phyloP scores from a whole-genome alignment of 1,140 invertebrate genomes.

The Cydia strobilella region DNA sequence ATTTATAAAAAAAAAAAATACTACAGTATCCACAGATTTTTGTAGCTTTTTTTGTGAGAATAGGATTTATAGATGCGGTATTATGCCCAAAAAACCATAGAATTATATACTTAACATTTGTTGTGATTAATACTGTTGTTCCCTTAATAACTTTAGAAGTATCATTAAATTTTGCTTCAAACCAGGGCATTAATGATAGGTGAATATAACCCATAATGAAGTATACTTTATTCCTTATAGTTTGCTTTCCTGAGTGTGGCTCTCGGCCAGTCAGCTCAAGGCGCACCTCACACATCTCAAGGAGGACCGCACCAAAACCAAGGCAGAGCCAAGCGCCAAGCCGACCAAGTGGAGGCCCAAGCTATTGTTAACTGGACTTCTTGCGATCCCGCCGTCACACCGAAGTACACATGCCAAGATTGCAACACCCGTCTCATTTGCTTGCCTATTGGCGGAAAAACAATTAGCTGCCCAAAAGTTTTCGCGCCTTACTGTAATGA shows the following conservation, averaged over 20 bases:
- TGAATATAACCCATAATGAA: not conserved
- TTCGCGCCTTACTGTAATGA: constrained; percentile 19
- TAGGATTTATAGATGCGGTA: too few relatives aligned
- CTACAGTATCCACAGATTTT: too few relatives aligned
- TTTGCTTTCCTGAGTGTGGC: not conserved
- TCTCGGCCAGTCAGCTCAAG: constrained; percentile 30
- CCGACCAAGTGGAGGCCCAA: not conserved
- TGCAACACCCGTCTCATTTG: constrained; percentile 29
- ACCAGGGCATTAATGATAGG: not conserved
- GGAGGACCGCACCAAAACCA: constrained; percentile 33
- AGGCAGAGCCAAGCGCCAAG: constrained; percentile 36
- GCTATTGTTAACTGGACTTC: constrained; percentile 18
- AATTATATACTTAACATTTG: too few relatives aligned
- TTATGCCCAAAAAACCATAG: too few relatives aligned
- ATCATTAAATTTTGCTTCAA: too few relatives aligned
- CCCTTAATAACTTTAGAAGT: too few relatives aligned
- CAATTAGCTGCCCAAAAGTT: not conserved
- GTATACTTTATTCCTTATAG: not conserved
- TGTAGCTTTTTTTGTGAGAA: too few relatives aligned
- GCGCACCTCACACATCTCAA: constrained; percentile 31
- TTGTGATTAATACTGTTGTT: too few relatives aligned
- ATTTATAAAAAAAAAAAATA: too few relatives aligned
- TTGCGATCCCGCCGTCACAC: not conserved
- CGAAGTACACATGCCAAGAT: constrained; percentile 16
- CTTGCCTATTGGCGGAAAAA: constrained; percentile 15